Conservation (phyloP, 1,140 invertebrate genomes). For the Zaprionus ghesquierei region DNA sequence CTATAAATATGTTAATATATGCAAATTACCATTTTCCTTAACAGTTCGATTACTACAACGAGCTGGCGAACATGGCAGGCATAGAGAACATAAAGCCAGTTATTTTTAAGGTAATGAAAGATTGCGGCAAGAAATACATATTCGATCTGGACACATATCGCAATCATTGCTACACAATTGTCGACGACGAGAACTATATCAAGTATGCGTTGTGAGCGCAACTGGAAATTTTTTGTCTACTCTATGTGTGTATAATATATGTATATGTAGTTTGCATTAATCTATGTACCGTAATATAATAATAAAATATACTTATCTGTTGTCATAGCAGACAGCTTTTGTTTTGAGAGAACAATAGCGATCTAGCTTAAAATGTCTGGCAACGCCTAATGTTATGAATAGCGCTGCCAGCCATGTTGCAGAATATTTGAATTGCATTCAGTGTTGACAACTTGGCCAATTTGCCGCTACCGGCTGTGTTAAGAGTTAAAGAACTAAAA, state of each 20-base stretch:
- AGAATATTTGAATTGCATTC: neutral
- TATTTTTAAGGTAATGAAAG: slow-evolving; percentile 88
- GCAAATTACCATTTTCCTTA: too few species aligned
- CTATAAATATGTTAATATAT: neutral
- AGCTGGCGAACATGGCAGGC: slow-evolving; percentile 86
- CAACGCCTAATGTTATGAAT: slow-evolving; percentile 6
- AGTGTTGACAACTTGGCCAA: too few species aligned
- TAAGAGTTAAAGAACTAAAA: too few species aligned
- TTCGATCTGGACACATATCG: slow-evolving; percentile 87
- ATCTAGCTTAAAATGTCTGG: neutral
- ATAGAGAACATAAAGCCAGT: slow-evolving; percentile 86
- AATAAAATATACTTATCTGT: neutral
- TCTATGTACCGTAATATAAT: neutral
- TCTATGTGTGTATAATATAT: neutral
- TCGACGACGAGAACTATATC: slow-evolving; percentile 86
- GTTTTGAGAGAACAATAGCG: neutral
- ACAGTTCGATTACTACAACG: slow-evolving; percentile 88
- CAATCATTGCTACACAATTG: slow-evolving; percentile 86
- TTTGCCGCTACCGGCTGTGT: too few species aligned
- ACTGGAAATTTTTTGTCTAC: neutral
- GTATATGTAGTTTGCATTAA: slow-evolving; percentile 15
- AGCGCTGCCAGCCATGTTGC: too few species aligned
- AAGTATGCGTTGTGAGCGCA: slow-evolving; percentile 15
- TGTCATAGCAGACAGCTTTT: too few species aligned
- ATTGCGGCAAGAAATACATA: slow-evolving; percentile 86